phyloP scores from a whole-genome alignment of 2,888 invertebrate species.

The Chorisops tibialis region DNA sequence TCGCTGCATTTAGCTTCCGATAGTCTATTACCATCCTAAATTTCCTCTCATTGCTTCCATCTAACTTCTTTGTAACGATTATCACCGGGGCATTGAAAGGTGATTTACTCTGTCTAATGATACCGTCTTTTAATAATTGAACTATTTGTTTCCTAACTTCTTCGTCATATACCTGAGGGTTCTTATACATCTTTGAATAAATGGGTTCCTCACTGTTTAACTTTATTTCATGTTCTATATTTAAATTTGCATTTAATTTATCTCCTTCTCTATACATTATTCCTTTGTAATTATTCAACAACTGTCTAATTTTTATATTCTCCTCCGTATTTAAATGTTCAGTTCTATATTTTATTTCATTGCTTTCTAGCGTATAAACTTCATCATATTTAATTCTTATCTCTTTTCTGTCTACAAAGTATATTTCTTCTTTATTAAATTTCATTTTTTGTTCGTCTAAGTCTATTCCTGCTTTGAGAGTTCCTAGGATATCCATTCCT shows the following conservation, averaged over 20 bases:
- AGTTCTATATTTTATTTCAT: background rate
- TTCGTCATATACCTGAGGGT: slow-evolving; percentile 38
- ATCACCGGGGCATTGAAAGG: slow-evolving; percentile 34
- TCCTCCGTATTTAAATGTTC: slow-evolving; percentile 15
- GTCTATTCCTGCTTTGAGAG: background rate
- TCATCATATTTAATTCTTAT: background rate
- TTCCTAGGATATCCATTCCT: slow-evolving; percentile 1
- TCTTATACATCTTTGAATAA: slow-evolving; percentile 3
- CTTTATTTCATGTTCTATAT: slow-evolving; percentile 13
- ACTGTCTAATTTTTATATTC: background rate
- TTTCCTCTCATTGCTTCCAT: slow-evolving; percentile 37
- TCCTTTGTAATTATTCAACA: slow-evolving; percentile 6
- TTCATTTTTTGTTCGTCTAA: background rate
- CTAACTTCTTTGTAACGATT: slow-evolving; percentile 37
- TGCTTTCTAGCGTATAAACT: background rate
- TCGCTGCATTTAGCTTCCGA: slow-evolving; percentile 36
- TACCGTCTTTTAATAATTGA: slow-evolving; percentile 35
- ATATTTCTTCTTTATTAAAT: background rate
- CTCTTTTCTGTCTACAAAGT: background rate
- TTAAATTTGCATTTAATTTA: slow-evolving; percentile 1
- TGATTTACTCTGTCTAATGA: slow-evolving; percentile 32
- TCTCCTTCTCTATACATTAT: slow-evolving; percentile 5
- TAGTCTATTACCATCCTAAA: slow-evolving; percentile 32
- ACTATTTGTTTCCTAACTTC: slow-evolving; percentile 33
- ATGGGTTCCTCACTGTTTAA: slow-evolving; percentile 15